Conservation (phyloP, 2,113 vertebrate genomes). For the Oreochromis niloticus region DNA sequence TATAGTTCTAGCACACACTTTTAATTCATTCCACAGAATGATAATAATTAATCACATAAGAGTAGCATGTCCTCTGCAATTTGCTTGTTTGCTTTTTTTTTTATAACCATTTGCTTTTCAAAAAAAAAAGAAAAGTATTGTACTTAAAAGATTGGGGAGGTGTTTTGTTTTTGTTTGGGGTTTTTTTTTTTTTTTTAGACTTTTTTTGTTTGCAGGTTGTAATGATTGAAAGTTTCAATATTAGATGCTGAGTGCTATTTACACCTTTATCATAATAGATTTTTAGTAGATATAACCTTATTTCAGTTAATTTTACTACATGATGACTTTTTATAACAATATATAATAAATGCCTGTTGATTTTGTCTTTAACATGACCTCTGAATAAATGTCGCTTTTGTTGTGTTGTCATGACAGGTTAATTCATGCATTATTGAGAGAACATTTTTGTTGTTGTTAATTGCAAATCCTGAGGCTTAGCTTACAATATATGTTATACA, state of each 20-base stretch:
- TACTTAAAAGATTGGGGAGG: neutral
- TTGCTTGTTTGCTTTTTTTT: neutral
- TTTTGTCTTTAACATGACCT: neutral
- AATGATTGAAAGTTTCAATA: constrained; percentile 14
- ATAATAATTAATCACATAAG: neutral
- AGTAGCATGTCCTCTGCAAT: neutral
- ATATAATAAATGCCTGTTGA: neutral
- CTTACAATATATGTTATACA: neutral
- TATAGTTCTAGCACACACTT: constrained; percentile 56
- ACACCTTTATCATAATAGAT: neutral
- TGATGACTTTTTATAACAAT: neutral
- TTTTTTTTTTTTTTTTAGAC: neutral
- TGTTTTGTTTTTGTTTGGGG: neutral
- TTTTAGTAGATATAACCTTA: neutral
- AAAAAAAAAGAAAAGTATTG: neutral
- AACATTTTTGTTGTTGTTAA: neutral
- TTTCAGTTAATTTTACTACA: neutral
- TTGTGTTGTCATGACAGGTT: neutral
- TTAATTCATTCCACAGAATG: constrained; percentile 16
- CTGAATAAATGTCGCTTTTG: neutral
- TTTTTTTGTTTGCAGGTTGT: neutral
- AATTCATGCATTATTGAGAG: neutral
- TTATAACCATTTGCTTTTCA: neutral
- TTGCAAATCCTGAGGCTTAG: neutral
- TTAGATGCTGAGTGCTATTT: neutral